Conservation (phyloP, 2,888 invertebrate species). For the Sinhomidia bicolor region DNA sequence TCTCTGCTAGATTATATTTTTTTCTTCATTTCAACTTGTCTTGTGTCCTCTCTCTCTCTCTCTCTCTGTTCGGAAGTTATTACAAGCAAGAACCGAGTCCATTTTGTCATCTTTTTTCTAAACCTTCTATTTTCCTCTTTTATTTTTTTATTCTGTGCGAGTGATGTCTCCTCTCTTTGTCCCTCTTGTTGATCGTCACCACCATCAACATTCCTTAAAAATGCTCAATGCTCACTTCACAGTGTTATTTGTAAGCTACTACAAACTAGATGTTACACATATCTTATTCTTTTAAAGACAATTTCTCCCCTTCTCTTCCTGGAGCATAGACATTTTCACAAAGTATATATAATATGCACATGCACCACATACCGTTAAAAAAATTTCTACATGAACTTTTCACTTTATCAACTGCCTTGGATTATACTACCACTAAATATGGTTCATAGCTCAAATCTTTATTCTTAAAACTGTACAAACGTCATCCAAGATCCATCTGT, state of each 20-base stretch:
- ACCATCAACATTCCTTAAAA: neutral
- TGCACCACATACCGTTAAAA: too few species aligned
- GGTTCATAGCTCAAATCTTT: too few species aligned
- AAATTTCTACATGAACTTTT: too few species aligned
- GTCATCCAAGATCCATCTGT: too few species aligned
- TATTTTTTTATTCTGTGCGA: neutral
- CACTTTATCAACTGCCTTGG: too few species aligned
- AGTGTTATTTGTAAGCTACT: neutral
- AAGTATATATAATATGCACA: too few species aligned
- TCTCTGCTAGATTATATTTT: neutral
- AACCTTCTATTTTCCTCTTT: neutral
- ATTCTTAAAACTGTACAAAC: too few species aligned
- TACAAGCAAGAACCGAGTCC: neutral
- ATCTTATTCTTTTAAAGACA: too few species aligned
- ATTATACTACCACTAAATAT: too few species aligned
- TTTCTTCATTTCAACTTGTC: slow-evolving; percentile 26
- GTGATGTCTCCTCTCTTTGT: neutral
- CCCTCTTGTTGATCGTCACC: neutral
- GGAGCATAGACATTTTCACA: too few species aligned
- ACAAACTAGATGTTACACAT: too few species aligned
- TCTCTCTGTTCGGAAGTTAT: slow-evolving; percentile 32
- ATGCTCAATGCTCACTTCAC: neutral
- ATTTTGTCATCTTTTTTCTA: slow-evolving; percentile 8
- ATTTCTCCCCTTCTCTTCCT: too few species aligned
- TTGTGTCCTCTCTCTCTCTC: neutral